Base-by-base conservation (phyloP, 2,113 vertebrate species). In the Tiliqua scincoides region DNA sequence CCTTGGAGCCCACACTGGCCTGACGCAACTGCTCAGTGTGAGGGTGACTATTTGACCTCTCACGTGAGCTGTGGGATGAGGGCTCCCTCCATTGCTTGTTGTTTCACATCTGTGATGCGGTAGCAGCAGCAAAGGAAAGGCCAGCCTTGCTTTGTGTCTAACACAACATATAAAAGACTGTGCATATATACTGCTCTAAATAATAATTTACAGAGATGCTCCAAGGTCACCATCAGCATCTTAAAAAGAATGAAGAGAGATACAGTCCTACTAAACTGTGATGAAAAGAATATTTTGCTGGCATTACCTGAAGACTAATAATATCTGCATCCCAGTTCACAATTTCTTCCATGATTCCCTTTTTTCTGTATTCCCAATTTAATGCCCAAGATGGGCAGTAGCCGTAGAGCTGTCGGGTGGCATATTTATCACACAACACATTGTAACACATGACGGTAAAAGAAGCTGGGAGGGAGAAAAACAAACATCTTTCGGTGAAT, bases 361-460 rank as follows among this genome's bases (percentile, higher is more conserved):
- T 99, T 96, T 99, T 99, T 79, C 99, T 96, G 89, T 99, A 99
- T 96, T 99, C 99, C 99, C 99, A 99, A 48, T 98, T 99, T 91
- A 99, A 97, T 2, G 99, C 99, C 99, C 99, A 99, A 84, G 99
- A 99, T 0, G 99, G 99, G 94, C 99, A 99, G 96, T 99, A 99
- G 93, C 98, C 99, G 2, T 99, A 99, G 88, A 99, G 98, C 97
- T 99, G 99, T 92, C 98, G 97, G 75, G 99, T 99, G 95, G 99
- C 99, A 1, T 99, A 99, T 94, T 99, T 99, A 95, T 99, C 99
- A 84, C 99, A 99, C 93, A 99, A 95, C 86, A 99, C 99, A 79
- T 99, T 99, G 97, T 98, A 99, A 96, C 98, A 99, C 99, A 99
- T 99, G 89, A 99, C 98, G 5, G 98, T 99, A 97, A 99, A 99